Conservation (phyloP, 2,888 invertebrate genomes). For the Pheosia tremula region DNA sequence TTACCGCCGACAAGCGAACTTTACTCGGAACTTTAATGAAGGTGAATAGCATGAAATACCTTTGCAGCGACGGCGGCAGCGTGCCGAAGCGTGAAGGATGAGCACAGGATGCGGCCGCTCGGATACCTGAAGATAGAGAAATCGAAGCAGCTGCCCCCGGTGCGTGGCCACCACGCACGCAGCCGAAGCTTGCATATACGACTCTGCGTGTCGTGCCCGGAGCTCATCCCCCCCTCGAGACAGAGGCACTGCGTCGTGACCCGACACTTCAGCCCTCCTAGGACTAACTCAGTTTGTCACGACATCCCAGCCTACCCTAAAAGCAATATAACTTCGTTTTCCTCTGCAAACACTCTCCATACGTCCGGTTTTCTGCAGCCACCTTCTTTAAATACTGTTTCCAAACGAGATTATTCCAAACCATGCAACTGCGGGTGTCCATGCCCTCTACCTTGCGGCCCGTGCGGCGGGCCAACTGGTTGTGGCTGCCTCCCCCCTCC, state of each 20-base stretch:
- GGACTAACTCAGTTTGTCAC: conserved; percentile 29
- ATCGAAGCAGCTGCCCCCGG: conserved; percentile 39
- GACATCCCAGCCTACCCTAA: conserved; percentile 6
- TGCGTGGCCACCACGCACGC: conserved; percentile 25
- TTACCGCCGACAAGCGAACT: conserved; percentile 11
- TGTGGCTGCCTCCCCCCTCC: conserved; percentile 64
- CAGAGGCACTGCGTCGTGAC: conserved; percentile 21
- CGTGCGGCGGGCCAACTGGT: conserved; percentile 46
- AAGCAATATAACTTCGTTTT: not conserved
- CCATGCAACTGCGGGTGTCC: conserved; percentile 4
- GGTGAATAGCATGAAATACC: conserved; percentile 68
- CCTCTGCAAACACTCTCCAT: not conserved
- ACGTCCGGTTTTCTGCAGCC: conserved; percentile 9
- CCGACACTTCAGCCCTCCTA: conserved; percentile 40
- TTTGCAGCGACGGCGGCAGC: conserved; percentile 68
- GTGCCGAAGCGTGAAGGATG: conserved; percentile 51
- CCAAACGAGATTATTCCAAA: not conserved
- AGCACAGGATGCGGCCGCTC: conserved; percentile 41
- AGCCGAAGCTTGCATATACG: conserved; percentile 33
- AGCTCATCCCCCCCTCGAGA: conserved; percentile 37
- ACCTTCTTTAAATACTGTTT: not conserved
- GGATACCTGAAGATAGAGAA: conserved; percentile 45
- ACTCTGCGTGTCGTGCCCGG: conserved; percentile 58
- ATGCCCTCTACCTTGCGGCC: conserved; percentile 8
- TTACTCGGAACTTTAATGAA: conserved; percentile 49